phyloP scores from a whole-genome alignment of 2,888 invertebrate species.

The Drosophila macrospina region DNA sequence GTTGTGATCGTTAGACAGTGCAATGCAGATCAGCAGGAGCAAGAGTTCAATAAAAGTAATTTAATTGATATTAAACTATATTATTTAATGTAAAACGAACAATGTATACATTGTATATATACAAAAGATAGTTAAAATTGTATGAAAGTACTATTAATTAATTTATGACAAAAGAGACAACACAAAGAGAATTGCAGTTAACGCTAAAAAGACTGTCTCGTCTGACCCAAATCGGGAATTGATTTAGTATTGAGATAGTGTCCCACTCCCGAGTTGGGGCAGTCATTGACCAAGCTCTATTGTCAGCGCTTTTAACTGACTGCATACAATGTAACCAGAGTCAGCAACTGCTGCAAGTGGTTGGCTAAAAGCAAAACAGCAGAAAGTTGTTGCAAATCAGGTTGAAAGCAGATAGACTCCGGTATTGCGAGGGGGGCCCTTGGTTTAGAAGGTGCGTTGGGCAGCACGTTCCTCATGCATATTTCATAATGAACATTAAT shows the following conservation, averaged over 20 bases:
- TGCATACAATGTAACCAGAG: conserved; percentile 9
- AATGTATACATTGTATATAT: too few relatives aligned
- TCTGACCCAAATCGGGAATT: conserved; percentile 19
- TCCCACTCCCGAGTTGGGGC: conserved; percentile 9
- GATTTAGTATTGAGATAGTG: conserved; percentile 16
- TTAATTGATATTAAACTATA: too few relatives aligned
- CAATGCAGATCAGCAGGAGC: too few relatives aligned
- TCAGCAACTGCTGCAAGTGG: conserved; percentile 9
- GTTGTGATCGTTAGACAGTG: too few relatives aligned
- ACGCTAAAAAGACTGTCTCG: background rate
- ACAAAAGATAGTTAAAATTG: too few relatives aligned
- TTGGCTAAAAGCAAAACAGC: conserved; percentile 11
- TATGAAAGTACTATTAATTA: background rate
- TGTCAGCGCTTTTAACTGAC: conserved; percentile 36
- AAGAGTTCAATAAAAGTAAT: too few relatives aligned
- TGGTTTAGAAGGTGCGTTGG: conserved; percentile 16
- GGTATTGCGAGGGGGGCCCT: background rate
- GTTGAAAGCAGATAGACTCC: conserved; percentile 17
- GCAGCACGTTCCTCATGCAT: conserved; percentile 43
- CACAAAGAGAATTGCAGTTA: background rate
- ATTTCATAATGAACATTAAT: conserved; percentile 73
- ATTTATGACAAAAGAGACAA: background rate
- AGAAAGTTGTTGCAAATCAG: conserved; percentile 47
- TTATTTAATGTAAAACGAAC: too few relatives aligned
- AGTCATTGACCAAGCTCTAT: conserved; percentile 23